Evolutionary conservation across 2,797 vertebrate genomes (phyloP).

Genomic region (Dallia pectoralis): DNA sequence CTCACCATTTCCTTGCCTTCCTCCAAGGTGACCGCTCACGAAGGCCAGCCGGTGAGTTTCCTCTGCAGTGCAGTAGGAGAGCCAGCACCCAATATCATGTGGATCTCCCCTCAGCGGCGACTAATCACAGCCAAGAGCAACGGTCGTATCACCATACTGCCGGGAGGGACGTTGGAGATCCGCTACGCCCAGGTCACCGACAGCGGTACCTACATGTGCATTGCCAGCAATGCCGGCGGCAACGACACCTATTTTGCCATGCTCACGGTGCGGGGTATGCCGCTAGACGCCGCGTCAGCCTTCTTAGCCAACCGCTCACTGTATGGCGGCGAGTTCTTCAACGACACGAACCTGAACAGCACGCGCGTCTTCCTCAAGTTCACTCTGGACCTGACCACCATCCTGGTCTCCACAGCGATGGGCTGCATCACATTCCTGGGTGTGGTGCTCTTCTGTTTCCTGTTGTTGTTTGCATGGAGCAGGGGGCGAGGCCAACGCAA

Average conservation of each 20-base stretch:
- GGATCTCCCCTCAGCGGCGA: conserved; percentile 92
- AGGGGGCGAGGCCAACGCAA: conserved; percentile 94
- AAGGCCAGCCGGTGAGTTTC: conserved; percentile 88
- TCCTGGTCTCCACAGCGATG: conserved; percentile 98
- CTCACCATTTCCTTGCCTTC: background rate
- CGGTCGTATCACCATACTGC: conserved; percentile 83
- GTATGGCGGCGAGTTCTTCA: conserved; percentile 81
- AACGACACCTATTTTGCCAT: conserved; percentile 98
- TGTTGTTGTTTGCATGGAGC: conserved; percentile 97
- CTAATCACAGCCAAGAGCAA: conserved; percentile 81
- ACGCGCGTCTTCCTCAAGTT: conserved; percentile 90
- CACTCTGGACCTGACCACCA: conserved; percentile 95
- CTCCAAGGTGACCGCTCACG: conserved; percentile 71
- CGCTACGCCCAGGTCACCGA: conserved; percentile 87
- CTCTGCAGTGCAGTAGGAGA: conserved; percentile 92
- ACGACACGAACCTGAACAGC: conserved; percentile 88
- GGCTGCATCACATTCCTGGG: conserved; percentile 98
- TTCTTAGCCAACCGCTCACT: conserved; percentile 82
- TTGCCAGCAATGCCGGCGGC: conserved; percentile 94
- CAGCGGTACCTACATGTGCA: conserved; percentile 97
- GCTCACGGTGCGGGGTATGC: conserved; percentile 81
- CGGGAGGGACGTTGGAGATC: conserved; percentile 90
- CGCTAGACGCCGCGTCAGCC: conserved; percentile 72
- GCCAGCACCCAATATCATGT: conserved; percentile 85
- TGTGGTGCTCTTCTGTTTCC: conserved; percentile 97